phyloP scores from a whole-genome alignment of 2,888 invertebrate genomes.

The Ellobium chinense region DNA sequence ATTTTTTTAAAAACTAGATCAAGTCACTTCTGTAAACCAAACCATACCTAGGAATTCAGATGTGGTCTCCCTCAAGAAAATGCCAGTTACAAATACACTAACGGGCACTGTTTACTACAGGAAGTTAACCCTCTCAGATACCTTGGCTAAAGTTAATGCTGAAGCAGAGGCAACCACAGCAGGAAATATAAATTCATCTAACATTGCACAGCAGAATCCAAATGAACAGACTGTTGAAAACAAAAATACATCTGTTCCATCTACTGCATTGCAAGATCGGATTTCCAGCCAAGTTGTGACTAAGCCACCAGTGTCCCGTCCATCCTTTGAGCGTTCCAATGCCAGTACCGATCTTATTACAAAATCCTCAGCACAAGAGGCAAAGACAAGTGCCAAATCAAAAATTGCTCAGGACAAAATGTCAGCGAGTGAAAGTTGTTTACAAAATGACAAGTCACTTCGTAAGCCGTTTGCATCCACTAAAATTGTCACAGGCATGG shows the following conservation, averaged over 20 bases:
- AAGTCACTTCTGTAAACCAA: not conserved
- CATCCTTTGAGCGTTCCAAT: conserved; percentile 16
- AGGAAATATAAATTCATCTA: conserved; percentile 31
- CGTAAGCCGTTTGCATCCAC: not conserved
- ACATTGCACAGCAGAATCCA: not conserved
- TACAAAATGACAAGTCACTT: not conserved
- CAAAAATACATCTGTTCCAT: no score
- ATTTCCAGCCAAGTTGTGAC: no score
- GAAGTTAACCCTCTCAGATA: conserved; percentile 62
- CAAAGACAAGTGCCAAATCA: not conserved
- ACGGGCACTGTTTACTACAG: conserved; percentile 63
- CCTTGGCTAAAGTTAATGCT: not conserved
- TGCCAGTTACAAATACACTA: conserved; percentile 52
- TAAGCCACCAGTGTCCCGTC: not conserved
- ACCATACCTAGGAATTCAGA: no score
- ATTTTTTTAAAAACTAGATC: not conserved
- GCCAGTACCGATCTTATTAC: not conserved
- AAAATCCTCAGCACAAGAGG: not conserved
- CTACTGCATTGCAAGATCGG: no score
- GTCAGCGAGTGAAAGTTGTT: not conserved
- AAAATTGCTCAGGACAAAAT: not conserved
- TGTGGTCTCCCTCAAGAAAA: conserved; percentile 43
- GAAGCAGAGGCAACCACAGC: not conserved
- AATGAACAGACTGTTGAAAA: not conserved
- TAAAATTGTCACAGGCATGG: not conserved